A percentile compares a stretch with the other conserved stretches of the same genome.
These are phyloP conservation scores for Pogonocichla stellata DNA, from an alignment of 2,113 vertebrate species.

Conservation along the genomic window DNA sequence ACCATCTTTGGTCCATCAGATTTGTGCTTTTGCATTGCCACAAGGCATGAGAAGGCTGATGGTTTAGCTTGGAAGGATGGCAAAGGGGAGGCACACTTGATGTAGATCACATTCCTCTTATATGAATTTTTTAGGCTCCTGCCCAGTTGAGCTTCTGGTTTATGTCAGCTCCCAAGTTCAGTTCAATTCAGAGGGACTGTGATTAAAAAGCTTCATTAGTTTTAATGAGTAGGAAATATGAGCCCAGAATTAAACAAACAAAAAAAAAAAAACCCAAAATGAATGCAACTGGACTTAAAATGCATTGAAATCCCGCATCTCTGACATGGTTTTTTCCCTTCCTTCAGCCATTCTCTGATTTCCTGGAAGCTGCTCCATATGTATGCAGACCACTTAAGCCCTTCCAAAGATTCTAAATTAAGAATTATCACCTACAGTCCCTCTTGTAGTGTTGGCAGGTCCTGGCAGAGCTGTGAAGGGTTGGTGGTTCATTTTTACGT, in stretches of 20 bases:
- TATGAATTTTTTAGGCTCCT: background rate
- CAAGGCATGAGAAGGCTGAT: background rate
- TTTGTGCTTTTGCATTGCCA: background rate
- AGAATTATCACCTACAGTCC: background rate
- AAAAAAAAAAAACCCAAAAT: background rate
- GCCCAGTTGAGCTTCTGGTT: background rate
- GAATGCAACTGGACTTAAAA: background rate
- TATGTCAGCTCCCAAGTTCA: background rate
- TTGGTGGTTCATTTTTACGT: background rate
- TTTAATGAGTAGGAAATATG: background rate
- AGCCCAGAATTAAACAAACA: background rate
- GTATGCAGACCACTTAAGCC: background rate
- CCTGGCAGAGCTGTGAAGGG: background rate
- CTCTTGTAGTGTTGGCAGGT: background rate
- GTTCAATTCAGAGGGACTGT: background rate
- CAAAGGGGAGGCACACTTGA: rapidly evolving
- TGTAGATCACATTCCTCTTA: background rate
- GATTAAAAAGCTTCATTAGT: background rate
- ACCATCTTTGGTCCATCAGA: background rate
- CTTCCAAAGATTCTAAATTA: background rate
- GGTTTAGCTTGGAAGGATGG: background rate
- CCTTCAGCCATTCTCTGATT: background rate
- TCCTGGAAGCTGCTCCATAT: background rate
- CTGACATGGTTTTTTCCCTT: background rate
- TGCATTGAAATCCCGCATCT: background rate